These are phyloP conservation scores for Hylaea fasciaria DNA, from an alignment of 2,888 invertebrate species.

Conservation along the genomic window DNA sequence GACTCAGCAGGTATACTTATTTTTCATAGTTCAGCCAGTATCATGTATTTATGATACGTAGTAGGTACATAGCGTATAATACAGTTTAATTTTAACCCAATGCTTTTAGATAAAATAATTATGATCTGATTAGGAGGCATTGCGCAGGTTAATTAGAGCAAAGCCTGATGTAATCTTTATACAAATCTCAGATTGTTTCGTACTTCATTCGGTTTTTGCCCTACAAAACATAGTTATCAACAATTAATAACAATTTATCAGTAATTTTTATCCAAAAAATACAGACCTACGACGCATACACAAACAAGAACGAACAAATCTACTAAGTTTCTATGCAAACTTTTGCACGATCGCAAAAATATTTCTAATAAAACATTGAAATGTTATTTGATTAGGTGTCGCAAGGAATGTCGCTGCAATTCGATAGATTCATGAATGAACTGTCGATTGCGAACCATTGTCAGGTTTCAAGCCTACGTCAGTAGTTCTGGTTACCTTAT, in stretches of 20 bases:
- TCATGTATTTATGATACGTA: no score
- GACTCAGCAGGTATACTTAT: no score
- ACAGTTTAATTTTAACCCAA: no score
- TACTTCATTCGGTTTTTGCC: slow-evolving; percentile 1
- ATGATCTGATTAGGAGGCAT: no score
- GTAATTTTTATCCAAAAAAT: background rate
- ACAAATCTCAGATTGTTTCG: background rate
- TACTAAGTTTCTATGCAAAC: slow-evolving; percentile 4
- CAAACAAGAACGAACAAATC: slow-evolving; percentile 22
- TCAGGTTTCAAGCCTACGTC: slow-evolving; percentile 40
- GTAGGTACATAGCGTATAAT: no score
- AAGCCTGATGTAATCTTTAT: background rate
- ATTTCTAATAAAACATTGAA: background rate
- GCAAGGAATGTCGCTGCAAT: slow-evolving; percentile 31
- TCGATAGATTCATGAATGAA: slow-evolving; percentile 43
- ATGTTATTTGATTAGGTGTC: slow-evolving; percentile 10
- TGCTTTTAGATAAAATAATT: no score
- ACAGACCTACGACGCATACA: slow-evolving; percentile 1
- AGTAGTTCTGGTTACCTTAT: slow-evolving; percentile 36
- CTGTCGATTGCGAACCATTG: slow-evolving; percentile 23
- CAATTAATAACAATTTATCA: slow-evolving; percentile 7
- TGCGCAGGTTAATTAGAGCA: no score
- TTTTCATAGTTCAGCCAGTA: no score
- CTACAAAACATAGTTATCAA: slow-evolving; percentile 5
- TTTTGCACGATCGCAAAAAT: slow-evolving; percentile 22